These are phyloP conservation scores for Orthosia gracilis DNA, from an alignment of 2,888 invertebrate species.

Conservation along the genomic window DNA sequence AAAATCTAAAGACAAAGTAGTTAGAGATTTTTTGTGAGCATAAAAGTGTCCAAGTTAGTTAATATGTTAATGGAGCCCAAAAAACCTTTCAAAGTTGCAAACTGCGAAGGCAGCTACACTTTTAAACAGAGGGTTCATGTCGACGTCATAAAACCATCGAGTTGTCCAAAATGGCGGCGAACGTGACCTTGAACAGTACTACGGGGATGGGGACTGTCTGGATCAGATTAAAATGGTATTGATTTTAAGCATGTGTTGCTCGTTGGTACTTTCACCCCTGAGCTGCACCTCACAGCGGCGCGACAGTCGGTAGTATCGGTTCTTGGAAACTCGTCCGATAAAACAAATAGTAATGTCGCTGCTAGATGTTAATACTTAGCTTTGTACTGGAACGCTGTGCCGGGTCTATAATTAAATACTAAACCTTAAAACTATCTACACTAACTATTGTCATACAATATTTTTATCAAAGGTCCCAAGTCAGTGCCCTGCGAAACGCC, in stretches of 20 bases:
- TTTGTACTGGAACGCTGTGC: background rate
- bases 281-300: constrained; percentile 29
- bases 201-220: constrained; percentile 74
- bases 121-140: constrained; percentile 53
- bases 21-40: constrained; percentile 8
- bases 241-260: constrained; percentile 54
- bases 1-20: constrained; percentile 12
- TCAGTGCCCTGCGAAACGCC: constrained; percentile 39
- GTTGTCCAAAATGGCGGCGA: constrained; percentile 75
- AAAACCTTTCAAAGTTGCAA: constrained; percentile 55
- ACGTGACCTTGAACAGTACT: constrained; percentile 77
- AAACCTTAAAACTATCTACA: constrained; percentile 4
- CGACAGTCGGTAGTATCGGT: constrained; percentile 24
- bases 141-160: constrained; percentile 65
- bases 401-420: background rate
- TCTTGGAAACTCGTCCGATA: constrained; percentile 20
- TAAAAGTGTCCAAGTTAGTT: constrained; percentile 35
- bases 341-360: background rate
- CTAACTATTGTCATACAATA: background rate
- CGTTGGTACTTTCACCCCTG: constrained; percentile 51
- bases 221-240: constrained; percentile 71
- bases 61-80: constrained; percentile 29
- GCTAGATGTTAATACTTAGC: background rate
- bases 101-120: constrained; percentile 54
- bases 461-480: constrained; percentile 21